Evolutionary conservation across 2,797 vertebrate species (phyloP).

Genomic region (Poecile montanus): DNA sequence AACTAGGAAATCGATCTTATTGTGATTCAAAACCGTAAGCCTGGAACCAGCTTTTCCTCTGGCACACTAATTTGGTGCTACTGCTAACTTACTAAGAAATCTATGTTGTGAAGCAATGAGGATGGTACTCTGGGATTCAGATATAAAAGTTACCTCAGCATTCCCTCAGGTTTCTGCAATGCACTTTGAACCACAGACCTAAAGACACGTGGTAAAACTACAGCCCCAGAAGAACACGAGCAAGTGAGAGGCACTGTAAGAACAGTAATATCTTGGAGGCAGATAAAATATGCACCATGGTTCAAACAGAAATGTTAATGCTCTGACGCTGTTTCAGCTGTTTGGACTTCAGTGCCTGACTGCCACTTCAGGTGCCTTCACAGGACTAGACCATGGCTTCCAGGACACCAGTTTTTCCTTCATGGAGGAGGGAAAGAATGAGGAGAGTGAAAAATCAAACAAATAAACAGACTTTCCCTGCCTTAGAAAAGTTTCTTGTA

Average conservation of each 20-base stretch:
- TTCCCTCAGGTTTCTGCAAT: not conserved
- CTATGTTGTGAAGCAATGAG: not conserved
- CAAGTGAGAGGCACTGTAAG: not conserved
- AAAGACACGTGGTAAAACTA: not conserved
- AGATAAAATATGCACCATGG: not conserved
- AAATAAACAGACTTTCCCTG: not conserved
- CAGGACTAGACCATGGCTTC: accelerated
- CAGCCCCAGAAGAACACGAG: not conserved
- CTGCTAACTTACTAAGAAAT: not conserved
- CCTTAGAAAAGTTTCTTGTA: not conserved
- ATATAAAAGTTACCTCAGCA: not conserved
- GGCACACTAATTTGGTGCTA: not conserved
- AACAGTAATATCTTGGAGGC: not conserved
- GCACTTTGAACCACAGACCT: not conserved
- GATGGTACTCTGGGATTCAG: not conserved
- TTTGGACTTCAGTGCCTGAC: not conserved
- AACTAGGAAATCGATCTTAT: not conserved
- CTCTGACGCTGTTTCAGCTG: not conserved
- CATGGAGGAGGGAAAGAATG: not conserved
- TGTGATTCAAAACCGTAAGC: not conserved
- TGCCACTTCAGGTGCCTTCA: not conserved
- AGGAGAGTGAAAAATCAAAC: accelerated
- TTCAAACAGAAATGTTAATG: not conserved
- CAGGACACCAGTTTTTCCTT: not conserved
- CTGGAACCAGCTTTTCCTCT: not conserved